These are phyloP conservation scores for Pocillopora grandis DNA, from an alignment of 92 coral and sea anemone species.

Conservation along the genomic window DNA sequence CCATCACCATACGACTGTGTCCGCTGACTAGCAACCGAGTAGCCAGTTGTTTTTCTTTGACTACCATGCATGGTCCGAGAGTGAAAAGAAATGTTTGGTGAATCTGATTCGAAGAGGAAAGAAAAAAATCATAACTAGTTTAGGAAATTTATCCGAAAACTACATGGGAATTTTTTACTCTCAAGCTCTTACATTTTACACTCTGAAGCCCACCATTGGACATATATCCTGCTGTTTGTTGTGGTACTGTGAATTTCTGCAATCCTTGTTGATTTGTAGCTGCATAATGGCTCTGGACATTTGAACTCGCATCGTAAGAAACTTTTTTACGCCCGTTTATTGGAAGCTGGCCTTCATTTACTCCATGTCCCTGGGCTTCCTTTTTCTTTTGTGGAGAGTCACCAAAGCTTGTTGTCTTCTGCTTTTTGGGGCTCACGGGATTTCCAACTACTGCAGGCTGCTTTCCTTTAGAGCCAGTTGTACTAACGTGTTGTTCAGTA, in stretches of 20 bases:
- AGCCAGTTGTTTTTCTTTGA: not conserved
- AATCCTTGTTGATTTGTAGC: not conserved
- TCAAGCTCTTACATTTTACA: conserved; percentile 7
- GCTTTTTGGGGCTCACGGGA: not conserved
- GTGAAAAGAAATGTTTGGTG: conserved; percentile 7
- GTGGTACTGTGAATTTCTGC: conserved; percentile 3
- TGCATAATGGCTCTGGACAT: not conserved
- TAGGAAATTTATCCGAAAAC: not conserved
- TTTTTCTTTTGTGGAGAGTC: not conserved
- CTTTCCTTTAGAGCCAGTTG: not conserved
- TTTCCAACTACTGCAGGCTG: not conserved
- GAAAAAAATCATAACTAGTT: not conserved
- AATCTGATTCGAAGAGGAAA: conserved; percentile 4
- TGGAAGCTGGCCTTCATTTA: not conserved
- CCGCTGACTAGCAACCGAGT: conserved; percentile 25
- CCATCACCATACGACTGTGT: not conserved
- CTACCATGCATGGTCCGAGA: not conserved
- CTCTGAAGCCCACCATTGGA: not conserved
- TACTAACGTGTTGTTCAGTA: not conserved
- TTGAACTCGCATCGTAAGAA: not conserved
- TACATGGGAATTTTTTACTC: not conserved
- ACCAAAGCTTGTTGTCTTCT: not conserved
- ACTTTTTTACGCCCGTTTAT: not conserved
- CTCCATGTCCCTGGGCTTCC: not conserved
- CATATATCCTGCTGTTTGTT: conserved; percentile 2